Base-by-base conservation (phyloP, 2,888 invertebrate species). In the Tetrapedia diversipes region DNA sequence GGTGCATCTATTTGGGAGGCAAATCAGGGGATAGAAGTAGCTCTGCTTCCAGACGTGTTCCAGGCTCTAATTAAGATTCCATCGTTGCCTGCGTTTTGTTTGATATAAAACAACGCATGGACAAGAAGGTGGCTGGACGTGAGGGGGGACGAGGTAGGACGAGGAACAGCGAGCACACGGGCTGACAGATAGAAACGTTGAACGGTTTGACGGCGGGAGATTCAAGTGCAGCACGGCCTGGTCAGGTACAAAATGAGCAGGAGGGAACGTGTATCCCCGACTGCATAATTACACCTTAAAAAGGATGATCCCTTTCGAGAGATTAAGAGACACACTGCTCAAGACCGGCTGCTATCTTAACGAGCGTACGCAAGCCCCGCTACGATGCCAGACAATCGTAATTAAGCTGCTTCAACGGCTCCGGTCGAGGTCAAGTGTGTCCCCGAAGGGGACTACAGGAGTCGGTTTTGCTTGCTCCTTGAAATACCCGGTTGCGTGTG, bases 261-360 rank as follows among this genome's bases (percentile, higher is more conserved):
- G 24, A 49, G 19, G 4, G 8, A 24, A 8, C 16, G 34, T 22
- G 19, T 43, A 43, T 27, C 49, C n/a, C 22, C 61, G 73, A 57
- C 77, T 79, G 84, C 81, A 81, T 85, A 83, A 82, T 84, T 82
- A 79, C 77, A 80, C 75, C 71, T 81, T 69, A 72, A 84, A 87
- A 83, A 79, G 80, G 79, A 86, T 85, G 85, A 80, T 79, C 80
- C 76, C 79, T 79, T 77, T 68, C 75, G 78, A 41, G 61, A 78
- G 80, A 86, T 85, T 83, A 75, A 80, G 80, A 67, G 72, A 77
- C 83, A 77, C 83, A 79, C 68, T 77, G 78, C 57, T 77, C 45
- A 73, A 71, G 68, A 78, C 61, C 61, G 73, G 59, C 78, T 77
- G 78, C 81, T 86, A 85, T 85, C 84, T 86, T 82, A 86, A 86